Conservation (phyloP, 2,113 vertebrate species). For the Pelvicachromis taeniatus region DNA sequence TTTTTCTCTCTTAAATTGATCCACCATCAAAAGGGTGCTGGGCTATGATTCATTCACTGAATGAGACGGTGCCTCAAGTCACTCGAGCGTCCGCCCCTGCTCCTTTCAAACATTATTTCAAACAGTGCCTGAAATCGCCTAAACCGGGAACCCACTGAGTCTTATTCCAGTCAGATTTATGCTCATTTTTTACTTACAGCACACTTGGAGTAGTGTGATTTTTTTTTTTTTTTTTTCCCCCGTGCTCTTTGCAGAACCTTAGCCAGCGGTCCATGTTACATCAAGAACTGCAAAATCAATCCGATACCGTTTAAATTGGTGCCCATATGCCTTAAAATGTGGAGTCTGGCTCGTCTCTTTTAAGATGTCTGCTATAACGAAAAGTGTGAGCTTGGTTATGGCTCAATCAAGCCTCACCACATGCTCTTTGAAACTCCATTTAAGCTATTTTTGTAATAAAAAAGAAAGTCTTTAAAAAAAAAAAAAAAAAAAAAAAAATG, state of each 20-base stretch:
- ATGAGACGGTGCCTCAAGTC: slow-evolving; percentile 27
- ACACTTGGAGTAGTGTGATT: not conserved
- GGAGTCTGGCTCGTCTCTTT: not conserved
- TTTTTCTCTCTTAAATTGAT: slow-evolving; percentile 42
- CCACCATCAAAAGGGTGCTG: slow-evolving; percentile 34
- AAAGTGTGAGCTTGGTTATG: not conserved
- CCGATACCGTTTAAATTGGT: not conserved
- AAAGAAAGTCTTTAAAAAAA: not conserved
- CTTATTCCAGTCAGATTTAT: not conserved
- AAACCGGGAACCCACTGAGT: slow-evolving; percentile 21
- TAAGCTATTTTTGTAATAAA: slow-evolving; percentile 46
- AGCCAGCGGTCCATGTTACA: not conserved
- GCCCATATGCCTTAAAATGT: slow-evolving; percentile 60
- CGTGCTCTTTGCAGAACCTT: not conserved
- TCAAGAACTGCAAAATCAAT: slow-evolving; percentile 5
- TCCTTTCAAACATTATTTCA: slow-evolving; percentile 20
- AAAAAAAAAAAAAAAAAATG: no score
- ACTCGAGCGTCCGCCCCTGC: not conserved
- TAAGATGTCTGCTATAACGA: slow-evolving; percentile 31
- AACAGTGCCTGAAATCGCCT: slow-evolving; percentile 52
- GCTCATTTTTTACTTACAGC: not conserved
- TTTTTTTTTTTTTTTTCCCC: not conserved
- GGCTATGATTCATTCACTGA: slow-evolving; percentile 16
- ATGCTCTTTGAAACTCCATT: not conserved
- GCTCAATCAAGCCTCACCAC: slow-evolving; percentile 15